phyloP scores from a whole-genome alignment of 2,888 invertebrate genomes.

The Carterocephalus palaemon region DNA sequence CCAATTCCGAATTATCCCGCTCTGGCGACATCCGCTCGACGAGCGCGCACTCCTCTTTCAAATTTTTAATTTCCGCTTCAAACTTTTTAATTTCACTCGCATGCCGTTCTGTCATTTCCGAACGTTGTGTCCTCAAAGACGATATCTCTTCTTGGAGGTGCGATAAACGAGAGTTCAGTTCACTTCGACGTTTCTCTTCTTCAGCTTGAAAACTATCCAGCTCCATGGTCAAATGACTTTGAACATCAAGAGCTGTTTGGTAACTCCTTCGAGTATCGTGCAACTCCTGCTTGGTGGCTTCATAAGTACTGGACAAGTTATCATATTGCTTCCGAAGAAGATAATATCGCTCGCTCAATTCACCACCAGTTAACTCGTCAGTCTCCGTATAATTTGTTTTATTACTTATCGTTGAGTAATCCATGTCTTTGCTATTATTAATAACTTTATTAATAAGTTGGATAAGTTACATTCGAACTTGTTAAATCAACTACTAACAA shows the following conservation, averaged over 20 bases:
- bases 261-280: conserved; percentile 64
- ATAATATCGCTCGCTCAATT: conserved; percentile 62
- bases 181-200: conserved; percentile 50
- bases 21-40: conserved; percentile 50
- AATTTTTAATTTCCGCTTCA: conserved; percentile 49
- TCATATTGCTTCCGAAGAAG: conserved; percentile 65
- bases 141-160: conserved; percentile 64
- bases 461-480: background rate
- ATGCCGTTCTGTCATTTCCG: conserved; percentile 53
- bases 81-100: conserved; percentile 54
- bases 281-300: conserved; percentile 65
- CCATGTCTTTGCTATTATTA: conserved; percentile 44
- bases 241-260: conserved; percentile 67
- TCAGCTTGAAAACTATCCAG: conserved; percentile 63
- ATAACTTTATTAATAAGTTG: background rate
- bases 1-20: conserved; percentile 57
- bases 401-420: conserved; percentile 70
- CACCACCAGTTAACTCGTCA: conserved; percentile 61
- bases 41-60: conserved; percentile 58
- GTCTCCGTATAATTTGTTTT: conserved; percentile 60
- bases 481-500: too few relatives aligned
- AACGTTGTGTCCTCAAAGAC: conserved; percentile 51
- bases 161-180: conserved; percentile 51
- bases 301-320: conserved; percentile 54
- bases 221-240: conserved; percentile 64